Base-by-base conservation (phyloP, 2,113 vertebrate species). In the Myotis lucifugus region DNA sequence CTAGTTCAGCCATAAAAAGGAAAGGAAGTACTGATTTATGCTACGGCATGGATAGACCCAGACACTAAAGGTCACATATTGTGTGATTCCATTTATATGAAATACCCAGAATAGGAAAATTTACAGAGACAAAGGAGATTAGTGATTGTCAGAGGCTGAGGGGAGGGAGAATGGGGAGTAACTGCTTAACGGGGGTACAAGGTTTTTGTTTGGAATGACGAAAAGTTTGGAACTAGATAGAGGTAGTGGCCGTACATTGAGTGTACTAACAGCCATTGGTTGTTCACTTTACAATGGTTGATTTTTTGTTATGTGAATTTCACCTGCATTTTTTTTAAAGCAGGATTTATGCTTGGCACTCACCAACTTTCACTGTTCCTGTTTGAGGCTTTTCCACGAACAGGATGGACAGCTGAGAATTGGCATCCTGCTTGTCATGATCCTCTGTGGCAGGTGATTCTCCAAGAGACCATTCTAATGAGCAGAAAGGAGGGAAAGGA, bases 391-490 rank as follows among this genome's bases (percentile, higher is more conserved):
- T 99, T 96, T 99, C 99, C 1, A 99, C n/a, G 9, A 99, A 99
- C 92, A 99, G 98, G 77, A 97, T 99, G 64, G 99, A 99, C 87
- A 98, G 97, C 4, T 99, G 99, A 1, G 98, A 98, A 50, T 98
- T 98, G 78, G 99, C 98, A 27, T 98, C 97, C 0, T 18, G 98
- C 93, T 99, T 99, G 19, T 99, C 99, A 90, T 98, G 96, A 0
- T 99, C 99, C 46, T 99, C 99, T 14, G 98, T 98, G 34, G 92
- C 32, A 34, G 98, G 99, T 78, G 99, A 98, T 4, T 99, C 99
- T 70, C 99, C 99, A 77, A 99, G 83, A 96, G 99, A 99, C 99
- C 99, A 99, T 84, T 99, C 99, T 99, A 95, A 92, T 54, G 97
- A 90, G 97, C 70, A 96, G 96, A 97, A 95, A 96, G 84, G 95